Conservation (phyloP, 1,140 invertebrate genomes). For the Atopsyche davidsoni region DNA sequence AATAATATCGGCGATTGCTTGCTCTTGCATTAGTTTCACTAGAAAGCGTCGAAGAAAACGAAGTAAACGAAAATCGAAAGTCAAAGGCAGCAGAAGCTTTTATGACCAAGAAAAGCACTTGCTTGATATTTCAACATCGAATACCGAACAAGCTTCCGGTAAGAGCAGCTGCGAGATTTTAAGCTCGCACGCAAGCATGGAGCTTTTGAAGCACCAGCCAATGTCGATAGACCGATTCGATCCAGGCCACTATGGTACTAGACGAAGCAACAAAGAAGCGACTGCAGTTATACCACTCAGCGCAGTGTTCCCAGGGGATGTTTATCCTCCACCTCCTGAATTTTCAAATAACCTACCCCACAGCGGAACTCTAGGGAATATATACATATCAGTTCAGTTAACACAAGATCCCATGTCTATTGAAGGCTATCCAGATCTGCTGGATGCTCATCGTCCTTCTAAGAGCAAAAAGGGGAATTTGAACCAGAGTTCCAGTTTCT, state of each 20-base stretch:
- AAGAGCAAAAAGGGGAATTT: conserved; percentile 36
- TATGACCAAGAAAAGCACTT: conserved; percentile 80
- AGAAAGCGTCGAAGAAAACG: conserved; percentile 42
- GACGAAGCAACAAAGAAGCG: conserved; percentile 10
- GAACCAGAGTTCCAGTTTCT: conserved; percentile 16
- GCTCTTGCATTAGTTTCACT: conserved; percentile 40
- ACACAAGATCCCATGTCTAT: conserved; percentile 34
- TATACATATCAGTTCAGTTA: conserved; percentile 46
- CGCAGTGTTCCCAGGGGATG: conserved; percentile 22
- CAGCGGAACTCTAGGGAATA: conserved; percentile 36
- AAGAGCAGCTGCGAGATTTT: conserved; percentile 23
- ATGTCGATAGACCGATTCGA: conserved; percentile 21
- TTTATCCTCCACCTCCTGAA: conserved; percentile 45
- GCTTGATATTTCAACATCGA: conserved; percentile 54
- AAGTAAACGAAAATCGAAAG: conserved; percentile 53
- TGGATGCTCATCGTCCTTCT: conserved; percentile 32
- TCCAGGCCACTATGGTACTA: conserved; percentile 9
- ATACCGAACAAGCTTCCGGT: conserved; percentile 18
- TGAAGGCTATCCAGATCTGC: conserved; percentile 41
- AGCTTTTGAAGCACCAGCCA: conserved; percentile 36
- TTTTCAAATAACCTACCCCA: conserved; percentile 42
- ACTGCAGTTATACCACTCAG: conserved; percentile 15
- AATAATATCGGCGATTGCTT: conserved; percentile 31
- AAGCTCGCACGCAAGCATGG: conserved; percentile 12
- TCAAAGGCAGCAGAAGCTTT: conserved; percentile 69